phyloP scores from a whole-genome alignment of 2,797 vertebrate species.

The Jordanella pulchra region DNA sequence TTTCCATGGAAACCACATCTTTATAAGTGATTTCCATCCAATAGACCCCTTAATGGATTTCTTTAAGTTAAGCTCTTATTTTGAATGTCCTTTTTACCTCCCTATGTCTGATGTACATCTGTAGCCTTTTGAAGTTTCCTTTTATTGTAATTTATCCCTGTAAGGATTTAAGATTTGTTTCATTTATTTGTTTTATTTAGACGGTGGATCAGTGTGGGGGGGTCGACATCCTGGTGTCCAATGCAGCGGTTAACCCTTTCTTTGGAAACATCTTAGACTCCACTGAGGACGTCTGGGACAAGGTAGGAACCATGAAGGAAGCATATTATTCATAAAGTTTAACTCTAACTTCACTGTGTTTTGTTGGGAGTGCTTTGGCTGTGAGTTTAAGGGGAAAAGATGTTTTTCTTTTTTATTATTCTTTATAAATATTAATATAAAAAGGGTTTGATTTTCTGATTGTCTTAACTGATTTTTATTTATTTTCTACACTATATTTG shows the following conservation, averaged over 20 bases:
- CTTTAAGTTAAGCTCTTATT: background rate
- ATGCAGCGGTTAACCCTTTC: slow-evolving; percentile 88
- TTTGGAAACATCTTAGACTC: slow-evolving; percentile 85
- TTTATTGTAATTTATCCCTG: background rate
- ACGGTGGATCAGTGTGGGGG: slow-evolving; percentile 84
- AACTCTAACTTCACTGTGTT: background rate
- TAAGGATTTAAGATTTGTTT: background rate
- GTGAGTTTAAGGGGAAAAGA: background rate
- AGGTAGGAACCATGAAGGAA: slow-evolving; percentile 68
- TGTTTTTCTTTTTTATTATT: background rate
- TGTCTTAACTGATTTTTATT: too few species aligned
- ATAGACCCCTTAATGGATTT: slow-evolving; percentile 9
- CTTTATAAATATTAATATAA: background rate
- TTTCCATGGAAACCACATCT: slow-evolving; percentile 15
- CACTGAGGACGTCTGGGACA: slow-evolving; percentile 87
- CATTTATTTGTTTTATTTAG: slow-evolving; percentile 64
- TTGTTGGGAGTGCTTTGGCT: background rate
- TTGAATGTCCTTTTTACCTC: background rate
- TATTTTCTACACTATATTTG: too few species aligned
- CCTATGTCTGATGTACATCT: background rate
- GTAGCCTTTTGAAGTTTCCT: background rate
- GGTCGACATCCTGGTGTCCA: slow-evolving; percentile 89
- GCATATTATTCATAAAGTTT: background rate
- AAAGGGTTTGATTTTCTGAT: background rate
- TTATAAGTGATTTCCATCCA: slow-evolving; percentile 6